phyloP scores from a whole-genome alignment of 2,797 vertebrate genomes.

The Alca torda region DNA sequence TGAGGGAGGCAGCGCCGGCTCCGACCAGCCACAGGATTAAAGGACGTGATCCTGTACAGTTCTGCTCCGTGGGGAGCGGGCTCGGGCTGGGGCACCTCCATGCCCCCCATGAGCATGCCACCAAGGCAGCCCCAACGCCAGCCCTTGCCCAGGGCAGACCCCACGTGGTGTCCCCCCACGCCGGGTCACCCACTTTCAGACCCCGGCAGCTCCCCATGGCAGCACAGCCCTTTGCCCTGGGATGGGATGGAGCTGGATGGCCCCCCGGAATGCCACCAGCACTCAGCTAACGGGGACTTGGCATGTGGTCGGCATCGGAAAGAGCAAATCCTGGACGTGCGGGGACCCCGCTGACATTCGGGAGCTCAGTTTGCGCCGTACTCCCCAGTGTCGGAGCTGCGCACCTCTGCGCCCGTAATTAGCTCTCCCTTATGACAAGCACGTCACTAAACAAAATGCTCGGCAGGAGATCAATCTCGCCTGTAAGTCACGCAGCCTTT shows the following conservation, averaged over 20 bases:
- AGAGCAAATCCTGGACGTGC: background rate
- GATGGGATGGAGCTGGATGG: background rate
- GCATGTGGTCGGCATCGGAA: background rate
- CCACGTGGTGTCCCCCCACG: background rate
- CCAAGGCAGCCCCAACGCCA: rapidly evolving
- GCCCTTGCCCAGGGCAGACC: background rate
- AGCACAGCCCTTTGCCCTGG: background rate
- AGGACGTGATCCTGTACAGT: rapidly evolving
- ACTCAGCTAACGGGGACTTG: rapidly evolving
- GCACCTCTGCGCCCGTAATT: background rate
- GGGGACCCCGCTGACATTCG: background rate
- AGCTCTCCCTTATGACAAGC: constrained; percentile 53
- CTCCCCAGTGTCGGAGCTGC: background rate
- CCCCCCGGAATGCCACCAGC: background rate
- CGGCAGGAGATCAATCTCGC: constrained; percentile 43
- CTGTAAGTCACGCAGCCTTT: constrained; percentile 57
- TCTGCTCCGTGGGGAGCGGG: background rate
- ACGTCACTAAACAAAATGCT: constrained; percentile 63
- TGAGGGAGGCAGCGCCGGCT: rapidly evolving
- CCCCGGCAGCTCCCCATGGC: background rate
- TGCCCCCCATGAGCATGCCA: rapidly evolving
- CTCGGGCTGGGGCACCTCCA: background rate
- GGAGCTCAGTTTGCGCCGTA: background rate
- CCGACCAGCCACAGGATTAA: background rate
- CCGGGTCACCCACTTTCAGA: background rate